Evolutionary conservation across 1,140 invertebrate genomes (phyloP), one percentile per base, ranked within the genome.

Genomic region (Bombus soroeensis): DNA sequence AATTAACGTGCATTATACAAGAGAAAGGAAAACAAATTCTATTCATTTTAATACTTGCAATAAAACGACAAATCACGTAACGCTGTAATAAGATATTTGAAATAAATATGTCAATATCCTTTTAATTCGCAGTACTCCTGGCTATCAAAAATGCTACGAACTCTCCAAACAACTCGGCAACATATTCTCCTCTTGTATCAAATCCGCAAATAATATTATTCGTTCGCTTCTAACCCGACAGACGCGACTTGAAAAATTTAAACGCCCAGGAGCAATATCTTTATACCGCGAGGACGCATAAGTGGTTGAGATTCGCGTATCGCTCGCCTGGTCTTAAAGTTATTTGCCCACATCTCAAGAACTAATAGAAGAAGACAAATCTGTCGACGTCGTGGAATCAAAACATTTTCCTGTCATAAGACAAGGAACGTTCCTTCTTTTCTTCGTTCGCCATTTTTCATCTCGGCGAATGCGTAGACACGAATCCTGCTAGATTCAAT

Each of bases 381-480:
- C 76, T 73, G 83, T 81, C 41, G 83, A 81, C 68, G 57, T 72
- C 28, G 47, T n/a, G 32, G 68, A 81, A 66, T 73, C 70, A 81
- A 74, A 85, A 85, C n/a, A 74, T 81, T 85, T 73, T 57, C 70
- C 28, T 57, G 34, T 34, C 22, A 12, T 25, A 34, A 57, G 43
- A 81, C 41, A 68, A 47, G 72, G 32, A 81, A 22, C 5, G 53
- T 66, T 43, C n/a, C n/a, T 32, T 22, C 9, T 3, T 43, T 22
- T 68, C 25, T 28, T 28, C 70, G 39, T 37, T 39, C 8, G 75
- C 28, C 25, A 8, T 6, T 32, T 37, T n/a, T 82, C 15, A 43
- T 68, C 77, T 6, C 79, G 13, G 10, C 41, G 28, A 83, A 83
- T 73, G 81, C 85, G 81, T 87, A 78, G 74, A 83, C 81, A 71